Evolutionary conservation across 2,113 vertebrate species (phyloP), one percentile per base, ranked within the genome.

Genomic region (Chionodraco myersi): DNA sequence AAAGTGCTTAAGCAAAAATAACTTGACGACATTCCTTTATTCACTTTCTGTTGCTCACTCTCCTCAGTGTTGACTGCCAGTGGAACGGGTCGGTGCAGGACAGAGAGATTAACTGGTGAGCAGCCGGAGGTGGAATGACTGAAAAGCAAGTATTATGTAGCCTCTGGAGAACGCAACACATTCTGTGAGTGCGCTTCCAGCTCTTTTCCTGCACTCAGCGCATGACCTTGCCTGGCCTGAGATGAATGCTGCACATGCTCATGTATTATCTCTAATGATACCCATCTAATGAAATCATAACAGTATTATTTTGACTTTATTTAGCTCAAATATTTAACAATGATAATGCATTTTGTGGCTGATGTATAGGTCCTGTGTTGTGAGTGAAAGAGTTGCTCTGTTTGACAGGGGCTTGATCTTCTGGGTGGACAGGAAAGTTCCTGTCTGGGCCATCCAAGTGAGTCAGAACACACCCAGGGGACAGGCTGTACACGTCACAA

Each of bases 361-460:
- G 5, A 41, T 30, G 0, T 41, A 23, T 5, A 60, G 64, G 23
- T 14, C 68, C 34, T 80, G 48, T 59, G 60, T 70, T 61, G 16
- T 65, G 59, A 10, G 48, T 80, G 8, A n/a, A 58, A 71, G 45
- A 14, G 57, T 44, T 45, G 9, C 8, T 77, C 5, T 41, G 36
- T 79, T 83, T 79, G 41, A 59, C 87, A 95, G 94, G 95, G 72
- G 84, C 1, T 87, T 91, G 75, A 95, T 95, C 88, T 94, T 95
- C 83, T 95, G 97, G 96, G 98, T 99, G 73, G 95, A 95, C 56
- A 96, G 98, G 61, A 95, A 92, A 79, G 92, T 89, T 21, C 87
- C 96, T 0, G 93, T 99, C 47, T 99, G 98, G 98, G 97, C 95
- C 0, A 96, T 97, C 89, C 98, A 99, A 96, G 98, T 99, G 91